These are phyloP conservation scores for Stratiomys singularior DNA, from an alignment of 2,888 invertebrate species.

Conservation along the genomic window DNA sequence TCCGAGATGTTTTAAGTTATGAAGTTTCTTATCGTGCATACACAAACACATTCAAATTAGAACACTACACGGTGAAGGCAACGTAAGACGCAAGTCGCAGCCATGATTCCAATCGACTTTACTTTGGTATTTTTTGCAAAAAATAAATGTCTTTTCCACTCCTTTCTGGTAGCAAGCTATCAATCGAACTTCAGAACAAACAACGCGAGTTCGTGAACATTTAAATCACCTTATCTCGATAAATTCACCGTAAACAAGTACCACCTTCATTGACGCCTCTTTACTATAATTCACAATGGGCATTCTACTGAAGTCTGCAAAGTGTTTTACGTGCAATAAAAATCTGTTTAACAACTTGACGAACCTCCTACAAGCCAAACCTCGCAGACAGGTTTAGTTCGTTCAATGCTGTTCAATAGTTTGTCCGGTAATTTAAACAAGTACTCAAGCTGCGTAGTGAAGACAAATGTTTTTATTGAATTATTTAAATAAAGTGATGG, in stretches of 20 bases:
- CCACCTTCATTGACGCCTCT: background rate
- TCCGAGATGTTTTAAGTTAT: background rate
- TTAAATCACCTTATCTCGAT: background rate
- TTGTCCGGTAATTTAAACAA: too few species aligned
- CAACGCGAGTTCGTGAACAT: background rate
- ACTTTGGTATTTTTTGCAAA: background rate
- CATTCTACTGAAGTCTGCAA: too few species aligned
- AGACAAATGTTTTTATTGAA: too few species aligned
- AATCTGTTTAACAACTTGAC: too few species aligned
- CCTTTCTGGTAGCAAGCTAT: background rate
- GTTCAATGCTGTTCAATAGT: too few species aligned
- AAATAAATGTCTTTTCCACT: background rate
- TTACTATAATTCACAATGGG: too few species aligned
- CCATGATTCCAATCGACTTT: background rate
- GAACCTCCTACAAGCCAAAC: too few species aligned
- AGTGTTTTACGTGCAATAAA: too few species aligned
- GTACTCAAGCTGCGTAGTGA: too few species aligned
- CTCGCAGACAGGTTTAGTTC: too few species aligned
- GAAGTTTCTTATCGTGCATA: constrained; percentile 25
- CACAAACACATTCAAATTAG: constrained; percentile 6
- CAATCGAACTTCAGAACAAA: background rate
- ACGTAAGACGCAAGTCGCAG: background rate
- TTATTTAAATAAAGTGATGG: too few species aligned
- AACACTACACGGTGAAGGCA: background rate
- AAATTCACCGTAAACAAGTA: background rate